Conservation (phyloP, 2,113 vertebrate genomes). For the Atrichornis clamosus region DNA sequence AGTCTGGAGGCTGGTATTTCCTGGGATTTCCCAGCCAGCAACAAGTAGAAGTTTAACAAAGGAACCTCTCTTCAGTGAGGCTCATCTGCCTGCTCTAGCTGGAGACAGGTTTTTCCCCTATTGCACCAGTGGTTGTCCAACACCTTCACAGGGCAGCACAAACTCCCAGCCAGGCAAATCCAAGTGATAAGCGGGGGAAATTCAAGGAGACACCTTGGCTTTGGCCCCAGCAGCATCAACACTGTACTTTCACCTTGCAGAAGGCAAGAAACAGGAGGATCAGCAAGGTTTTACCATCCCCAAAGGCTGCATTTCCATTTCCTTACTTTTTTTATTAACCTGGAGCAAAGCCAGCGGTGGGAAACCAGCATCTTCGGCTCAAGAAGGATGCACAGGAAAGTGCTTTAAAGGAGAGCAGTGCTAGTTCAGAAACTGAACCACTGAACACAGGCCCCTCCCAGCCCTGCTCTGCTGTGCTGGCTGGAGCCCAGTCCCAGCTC, state of each 20-base stretch:
- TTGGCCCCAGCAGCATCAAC: not conserved
- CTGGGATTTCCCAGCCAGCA: not conserved
- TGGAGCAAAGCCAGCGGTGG: not conserved
- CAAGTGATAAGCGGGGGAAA: not conserved
- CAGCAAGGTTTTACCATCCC: not conserved
- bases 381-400: not conserved
- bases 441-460: not conserved
- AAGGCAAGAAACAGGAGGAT: not conserved
- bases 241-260: not conserved
- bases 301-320: slow-evolving; percentile 32
- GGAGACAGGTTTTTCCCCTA: not conserved
- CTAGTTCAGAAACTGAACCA: not conserved
- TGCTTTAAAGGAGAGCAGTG: not conserved
- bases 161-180: not conserved
- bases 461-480: not conserved
- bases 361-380: not conserved
- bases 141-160: not conserved
- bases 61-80: not conserved
- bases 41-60: not conserved
- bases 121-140: not conserved
- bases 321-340: slow-evolving; percentile 7
- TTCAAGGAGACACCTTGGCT: not conserved
- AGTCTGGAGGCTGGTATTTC: not conserved
- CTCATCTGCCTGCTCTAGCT: not conserved
- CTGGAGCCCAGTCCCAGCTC: not conserved